These are phyloP conservation scores for Platynereis dumerilii DNA, from an alignment of 2,888 invertebrate species.

Conservation along the genomic window DNA sequence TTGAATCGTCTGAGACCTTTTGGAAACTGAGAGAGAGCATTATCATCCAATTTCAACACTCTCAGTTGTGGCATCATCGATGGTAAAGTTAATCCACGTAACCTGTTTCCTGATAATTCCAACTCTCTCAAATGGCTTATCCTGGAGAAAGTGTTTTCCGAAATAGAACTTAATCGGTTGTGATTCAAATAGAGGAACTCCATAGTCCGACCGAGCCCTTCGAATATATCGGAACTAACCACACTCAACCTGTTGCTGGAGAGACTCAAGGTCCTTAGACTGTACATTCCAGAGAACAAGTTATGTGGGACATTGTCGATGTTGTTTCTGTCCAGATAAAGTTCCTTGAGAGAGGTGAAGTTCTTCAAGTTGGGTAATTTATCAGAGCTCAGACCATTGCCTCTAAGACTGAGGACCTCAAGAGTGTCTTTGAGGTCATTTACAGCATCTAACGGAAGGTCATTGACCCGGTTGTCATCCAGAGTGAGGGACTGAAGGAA, in stretches of 20 bases:
- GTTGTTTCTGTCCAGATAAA: slow-evolving; percentile 23
- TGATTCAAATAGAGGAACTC: slow-evolving; percentile 24
- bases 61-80: slow-evolving; percentile 30
- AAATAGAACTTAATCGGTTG: slow-evolving; percentile 19
- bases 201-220: slow-evolving; percentile 24
- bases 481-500: slow-evolving; percentile 16
- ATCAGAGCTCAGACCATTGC: slow-evolving; percentile 18
- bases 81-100: slow-evolving; percentile 20
- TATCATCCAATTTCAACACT: slow-evolving; percentile 21
- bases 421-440: slow-evolving; percentile 12
- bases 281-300: slow-evolving; percentile 24
- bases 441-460: slow-evolving; percentile 13
- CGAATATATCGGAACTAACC: slow-evolving; percentile 18
- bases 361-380: slow-evolving; percentile 12
- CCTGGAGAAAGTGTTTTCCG: slow-evolving; percentile 12
- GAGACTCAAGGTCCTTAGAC: slow-evolving; percentile 20
- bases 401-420: slow-evolving; percentile 16
- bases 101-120: slow-evolving; percentile 27
- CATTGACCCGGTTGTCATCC: slow-evolving; percentile 22
- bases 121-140: slow-evolving; percentile 20
- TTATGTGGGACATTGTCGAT: slow-evolving; percentile 16
- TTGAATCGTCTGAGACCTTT: slow-evolving; percentile 17
- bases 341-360: slow-evolving; percentile 11
- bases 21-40: slow-evolving; percentile 25
- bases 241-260: slow-evolving; percentile 11